Conservation (phyloP, 53 echinoderm and acorn worm species). For the Stichopus horrens region DNA sequence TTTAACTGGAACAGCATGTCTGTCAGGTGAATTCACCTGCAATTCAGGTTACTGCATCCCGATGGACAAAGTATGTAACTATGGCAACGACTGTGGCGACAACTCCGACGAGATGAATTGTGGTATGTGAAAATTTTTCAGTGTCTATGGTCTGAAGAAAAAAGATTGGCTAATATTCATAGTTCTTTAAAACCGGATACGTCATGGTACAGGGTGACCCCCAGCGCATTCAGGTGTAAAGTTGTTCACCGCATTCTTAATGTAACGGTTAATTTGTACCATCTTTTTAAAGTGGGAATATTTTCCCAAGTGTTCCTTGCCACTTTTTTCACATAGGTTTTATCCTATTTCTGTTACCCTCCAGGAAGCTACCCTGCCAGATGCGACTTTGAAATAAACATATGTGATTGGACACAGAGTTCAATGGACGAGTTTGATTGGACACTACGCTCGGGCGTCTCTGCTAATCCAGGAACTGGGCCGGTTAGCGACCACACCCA, state of each 20-base stretch:
- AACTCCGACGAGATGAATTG: slow-evolving; percentile 66
- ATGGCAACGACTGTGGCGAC: slow-evolving; percentile 69
- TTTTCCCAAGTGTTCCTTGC: background rate
- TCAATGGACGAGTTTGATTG: slow-evolving; percentile 70
- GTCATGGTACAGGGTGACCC: too few relatives aligned
- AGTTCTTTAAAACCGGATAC: too few relatives aligned
- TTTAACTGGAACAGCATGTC: slow-evolving; percentile 57
- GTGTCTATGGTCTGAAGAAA: background rate
- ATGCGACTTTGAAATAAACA: slow-evolving; percentile 59
- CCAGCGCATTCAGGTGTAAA: too few relatives aligned
- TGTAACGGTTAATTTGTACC: too few relatives aligned
- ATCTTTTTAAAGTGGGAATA: too few relatives aligned
- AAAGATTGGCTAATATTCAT: too few relatives aligned
- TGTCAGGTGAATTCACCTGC: slow-evolving; percentile 57
- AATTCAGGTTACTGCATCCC: slow-evolving; percentile 61
- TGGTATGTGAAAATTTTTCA: slow-evolving; percentile 45
- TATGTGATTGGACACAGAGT: slow-evolving; percentile 58
- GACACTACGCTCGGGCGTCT: slow-evolving; percentile 49
- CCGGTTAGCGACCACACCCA: slow-evolving; percentile 57
- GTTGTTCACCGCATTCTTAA: too few relatives aligned
- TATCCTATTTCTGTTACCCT: background rate
- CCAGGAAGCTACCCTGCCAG: slow-evolving; percentile 57
- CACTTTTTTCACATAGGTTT: background rate
- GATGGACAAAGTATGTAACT: slow-evolving; percentile 58
- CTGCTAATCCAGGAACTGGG: slow-evolving; percentile 56